phyloP scores from a whole-genome alignment of 1,140 invertebrate species.

The Meteorus sp. region DNA sequence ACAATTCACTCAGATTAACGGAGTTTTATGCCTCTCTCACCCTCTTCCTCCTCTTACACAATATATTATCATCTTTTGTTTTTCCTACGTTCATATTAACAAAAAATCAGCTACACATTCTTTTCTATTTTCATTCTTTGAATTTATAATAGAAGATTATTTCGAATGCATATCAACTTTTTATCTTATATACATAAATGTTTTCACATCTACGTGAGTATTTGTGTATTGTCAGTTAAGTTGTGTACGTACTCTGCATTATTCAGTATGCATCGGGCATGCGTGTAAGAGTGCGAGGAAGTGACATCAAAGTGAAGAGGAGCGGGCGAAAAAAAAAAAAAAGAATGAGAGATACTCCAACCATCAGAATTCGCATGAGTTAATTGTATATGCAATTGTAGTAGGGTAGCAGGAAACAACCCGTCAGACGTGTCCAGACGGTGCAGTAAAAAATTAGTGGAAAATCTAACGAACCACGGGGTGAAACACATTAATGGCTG shows the following conservation, averaged over 20 bases:
- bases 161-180: too few relatives aligned
- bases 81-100: too few relatives aligned
- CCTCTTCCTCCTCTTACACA: not conserved
- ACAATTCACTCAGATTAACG: slow-evolving; percentile 19
- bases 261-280: too few relatives aligned
- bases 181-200: too few relatives aligned
- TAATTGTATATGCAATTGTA: not conserved
- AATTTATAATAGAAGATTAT: not conserved
- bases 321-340: not conserved
- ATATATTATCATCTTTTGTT: not conserved
- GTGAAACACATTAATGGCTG: slow-evolving; percentile 20
- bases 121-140: too few relatives aligned
- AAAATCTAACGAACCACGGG: slow-evolving; percentile 9
- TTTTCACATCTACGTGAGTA: too few relatives aligned
- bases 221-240: too few relatives aligned
- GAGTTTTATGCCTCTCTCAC: slow-evolving; percentile 7
- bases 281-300: too few relatives aligned
- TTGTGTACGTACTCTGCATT: too few relatives aligned
- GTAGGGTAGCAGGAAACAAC: not conserved
- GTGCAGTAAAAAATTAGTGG: slow-evolving; percentile 22
- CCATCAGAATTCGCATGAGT: too few relatives aligned
- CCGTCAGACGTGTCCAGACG: slow-evolving; percentile 20
- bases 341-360: too few relatives aligned
- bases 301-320: not conserved
- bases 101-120: too few relatives aligned